phyloP scores from a whole-genome alignment of 2,797 vertebrate species.

The Alcedo atthis region DNA sequence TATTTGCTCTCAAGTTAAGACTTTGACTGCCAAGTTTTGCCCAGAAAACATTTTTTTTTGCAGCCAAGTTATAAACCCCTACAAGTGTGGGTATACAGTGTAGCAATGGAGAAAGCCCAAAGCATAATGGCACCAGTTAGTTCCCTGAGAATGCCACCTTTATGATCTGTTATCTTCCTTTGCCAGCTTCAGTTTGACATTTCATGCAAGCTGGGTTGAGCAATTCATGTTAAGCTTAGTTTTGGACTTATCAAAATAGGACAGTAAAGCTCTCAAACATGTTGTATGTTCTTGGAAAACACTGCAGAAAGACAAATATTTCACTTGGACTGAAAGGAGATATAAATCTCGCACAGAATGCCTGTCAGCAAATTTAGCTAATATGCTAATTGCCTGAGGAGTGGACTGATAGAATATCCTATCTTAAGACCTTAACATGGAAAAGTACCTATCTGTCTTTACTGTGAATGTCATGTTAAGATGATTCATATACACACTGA shows the following conservation, averaged over 20 bases:
- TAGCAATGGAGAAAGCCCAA: not conserved
- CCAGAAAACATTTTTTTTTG: conserved; percentile 50
- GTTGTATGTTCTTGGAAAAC: conserved; percentile 67
- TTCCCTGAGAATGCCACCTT: conserved; percentile 31
- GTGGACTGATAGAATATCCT: conserved; percentile 40
- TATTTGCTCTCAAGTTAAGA: not conserved
- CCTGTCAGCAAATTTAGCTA: conserved; percentile 68
- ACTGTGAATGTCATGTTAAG: conserved; percentile 28
- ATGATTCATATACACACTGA: conserved; percentile 27
- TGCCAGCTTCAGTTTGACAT: conserved; percentile 59
- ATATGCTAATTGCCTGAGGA: conserved; percentile 63
- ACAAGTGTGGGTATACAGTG: not conserved
- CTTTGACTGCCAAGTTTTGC: not conserved
- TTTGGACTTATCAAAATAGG: conserved; percentile 69
- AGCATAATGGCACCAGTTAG: conserved; percentile 40
- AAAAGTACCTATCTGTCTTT: not conserved
- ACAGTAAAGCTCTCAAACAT: conserved; percentile 67
- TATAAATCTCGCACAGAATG: conserved; percentile 66
- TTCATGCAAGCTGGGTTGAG: conserved; percentile 28
- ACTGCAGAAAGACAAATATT: conserved; percentile 76
- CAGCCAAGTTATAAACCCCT: conserved; percentile 49
- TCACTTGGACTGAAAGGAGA: conserved; percentile 71
- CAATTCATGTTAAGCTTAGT: conserved; percentile 56
- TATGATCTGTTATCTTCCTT: conserved; percentile 41
- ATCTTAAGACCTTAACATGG: conserved; percentile 54